These are phyloP conservation scores for Ophiodon elongatus DNA, from an alignment of 2,113 vertebrate species.

Conservation along the genomic window DNA sequence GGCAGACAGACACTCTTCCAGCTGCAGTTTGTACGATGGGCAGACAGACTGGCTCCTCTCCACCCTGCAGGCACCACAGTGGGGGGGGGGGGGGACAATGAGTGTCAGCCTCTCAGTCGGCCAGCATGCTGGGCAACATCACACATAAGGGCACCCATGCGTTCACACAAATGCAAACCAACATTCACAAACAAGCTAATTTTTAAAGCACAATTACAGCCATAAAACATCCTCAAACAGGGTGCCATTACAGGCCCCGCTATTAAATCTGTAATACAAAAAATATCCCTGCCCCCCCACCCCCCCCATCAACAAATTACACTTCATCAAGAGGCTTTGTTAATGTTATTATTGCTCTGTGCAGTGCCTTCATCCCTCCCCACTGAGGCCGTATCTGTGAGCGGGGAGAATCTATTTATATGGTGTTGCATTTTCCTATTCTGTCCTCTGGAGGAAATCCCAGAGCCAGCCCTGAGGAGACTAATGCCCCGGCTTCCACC, in stretches of 20 bases:
- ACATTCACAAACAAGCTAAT: constrained; percentile 7
- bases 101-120: constrained; percentile 41
- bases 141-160: constrained; percentile 7
- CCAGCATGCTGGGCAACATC: constrained; percentile 13
- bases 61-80: constrained; percentile 67
- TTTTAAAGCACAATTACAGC: constrained; percentile 27
- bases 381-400: constrained; percentile 52
- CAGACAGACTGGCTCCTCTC: constrained; percentile 79
- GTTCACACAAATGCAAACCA: constrained; percentile 26
- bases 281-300: no score
- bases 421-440: constrained; percentile 67
- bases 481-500: constrained; percentile 62
- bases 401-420: constrained; percentile 75
- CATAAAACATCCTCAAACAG: constrained; percentile 15
- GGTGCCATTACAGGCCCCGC: constrained; percentile 8
- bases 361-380: constrained; percentile 4
- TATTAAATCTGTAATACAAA: constrained; percentile 18
- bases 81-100: constrained; percentile 38
- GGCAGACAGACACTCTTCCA: constrained; percentile 90
- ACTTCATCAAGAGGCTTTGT: constrained; percentile 52
- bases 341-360: constrained; percentile 52
- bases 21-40: constrained; percentile 89
- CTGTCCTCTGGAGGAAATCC: constrained; percentile 76
- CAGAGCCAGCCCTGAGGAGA: constrained; percentile 64
- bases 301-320: constrained; percentile 53